Evolutionary conservation across 2,888 invertebrate genomes (phyloP).

Genomic region (Pheosia gnoma): DNA sequence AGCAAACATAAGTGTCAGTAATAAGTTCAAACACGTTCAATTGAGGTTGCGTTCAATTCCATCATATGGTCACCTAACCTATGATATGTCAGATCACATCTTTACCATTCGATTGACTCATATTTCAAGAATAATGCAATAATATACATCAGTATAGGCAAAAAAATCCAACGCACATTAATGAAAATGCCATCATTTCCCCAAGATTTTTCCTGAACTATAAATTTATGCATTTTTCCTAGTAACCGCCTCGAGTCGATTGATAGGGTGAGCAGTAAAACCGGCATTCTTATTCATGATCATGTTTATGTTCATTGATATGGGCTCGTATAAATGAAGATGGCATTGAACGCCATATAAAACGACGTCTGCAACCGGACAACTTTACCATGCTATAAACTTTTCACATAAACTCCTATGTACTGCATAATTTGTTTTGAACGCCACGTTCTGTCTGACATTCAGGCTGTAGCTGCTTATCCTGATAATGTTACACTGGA

Average conservation of each 20-base stretch:
- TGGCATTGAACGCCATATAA: conserved; percentile 35
- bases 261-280: conserved; percentile 2
- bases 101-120: too few species aligned
- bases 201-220: background rate
- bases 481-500: too few species aligned
- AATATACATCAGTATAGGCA: too few species aligned
- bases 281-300: conserved; percentile 1
- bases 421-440: background rate
- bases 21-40: too few species aligned
- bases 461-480: too few species aligned
- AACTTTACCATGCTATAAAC: conserved; percentile 15
- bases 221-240: background rate
- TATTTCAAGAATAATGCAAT: too few species aligned
- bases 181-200: too few species aligned
- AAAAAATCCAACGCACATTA: too few species aligned
- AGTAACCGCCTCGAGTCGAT: background rate
- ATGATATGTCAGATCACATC: too few species aligned
- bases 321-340: conserved; percentile 25
- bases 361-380: conserved; percentile 28
- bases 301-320: conserved; percentile 5
- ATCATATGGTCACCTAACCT: too few species aligned
- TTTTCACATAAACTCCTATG: conserved; percentile 4
- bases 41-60: too few species aligned
- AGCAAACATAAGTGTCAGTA: too few species aligned
- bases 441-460: background rate